Percentiles rank a stretch among this genome's conserved stretches.
These are phyloP conservation scores for Gasterosteus nipponicus DNA, from an alignment of 2,113 vertebrate species.

Conservation along the genomic window DNA sequence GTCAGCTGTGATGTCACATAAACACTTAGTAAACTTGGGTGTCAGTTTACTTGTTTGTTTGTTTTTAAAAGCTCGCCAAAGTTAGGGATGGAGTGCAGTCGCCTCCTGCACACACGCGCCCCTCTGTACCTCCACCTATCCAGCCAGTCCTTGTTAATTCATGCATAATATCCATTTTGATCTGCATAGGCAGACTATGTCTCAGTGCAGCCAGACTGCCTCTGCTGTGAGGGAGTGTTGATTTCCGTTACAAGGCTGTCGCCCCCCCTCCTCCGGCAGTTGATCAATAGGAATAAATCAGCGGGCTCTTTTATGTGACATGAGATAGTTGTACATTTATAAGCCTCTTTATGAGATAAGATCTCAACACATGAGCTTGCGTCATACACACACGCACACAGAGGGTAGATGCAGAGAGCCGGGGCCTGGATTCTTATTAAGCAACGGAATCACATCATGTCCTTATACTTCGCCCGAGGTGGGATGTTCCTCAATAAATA, in stretches of 20 bases:
- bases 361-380: slow-evolving; percentile 79
- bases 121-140: slow-evolving; percentile 48
- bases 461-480: slow-evolving; percentile 24
- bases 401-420: slow-evolving; percentile 18
- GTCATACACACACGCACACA: slow-evolving; percentile 67
- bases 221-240: slow-evolving; percentile 73
- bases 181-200: slow-evolving; percentile 55
- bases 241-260: slow-evolving; percentile 81
- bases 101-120: slow-evolving; percentile 70
- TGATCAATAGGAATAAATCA: slow-evolving; percentile 86
- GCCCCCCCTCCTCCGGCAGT: slow-evolving; percentile 65
- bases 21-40: slow-evolving; percentile 69
- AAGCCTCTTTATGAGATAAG: slow-evolving; percentile 83
- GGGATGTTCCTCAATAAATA: slow-evolving; percentile 46
- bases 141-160: slow-evolving; percentile 59
- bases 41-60: slow-evolving; percentile 72
- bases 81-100: slow-evolving; percentile 54
- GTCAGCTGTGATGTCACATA: slow-evolving; percentile 78
- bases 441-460: slow-evolving; percentile 36
- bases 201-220: slow-evolving; percentile 57
- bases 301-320: slow-evolving; percentile 78
- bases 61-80: slow-evolving; percentile 61
- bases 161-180: slow-evolving; percentile 77
- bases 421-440: slow-evolving; percentile 52
- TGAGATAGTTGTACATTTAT: slow-evolving; percentile 83